Base-by-base conservation (phyloP, 2,797 vertebrate genomes). In the Cacajao melanocephalus region DNA sequence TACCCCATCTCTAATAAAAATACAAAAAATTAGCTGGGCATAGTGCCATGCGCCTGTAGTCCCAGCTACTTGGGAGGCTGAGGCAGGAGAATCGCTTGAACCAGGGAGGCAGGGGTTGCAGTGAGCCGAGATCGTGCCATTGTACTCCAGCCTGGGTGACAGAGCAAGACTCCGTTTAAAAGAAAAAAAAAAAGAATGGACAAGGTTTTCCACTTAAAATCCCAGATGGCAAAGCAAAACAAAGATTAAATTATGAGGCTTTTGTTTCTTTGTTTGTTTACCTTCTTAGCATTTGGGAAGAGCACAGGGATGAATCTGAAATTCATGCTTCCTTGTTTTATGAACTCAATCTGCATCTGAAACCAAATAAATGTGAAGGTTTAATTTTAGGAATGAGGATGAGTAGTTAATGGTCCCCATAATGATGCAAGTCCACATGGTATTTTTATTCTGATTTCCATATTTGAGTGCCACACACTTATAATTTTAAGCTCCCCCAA, bases 331-430 rank as follows among this genome's bases (percentile, higher is more conserved):
- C 99, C 99, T 98, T 99, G 99, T 95, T 99, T 99, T 98, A 99
- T 99, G 98, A 99, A 99, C 98, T 99, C 99, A 19, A 99, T 99
- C 98, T 99, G 99, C 99, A 99, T 99, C 99, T 99, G 98, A 79
- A 98, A 98, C 2, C 97, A 97, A 98, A 98, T 17, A 98, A 96
- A 98, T 87, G 14, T 33, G 83, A 97, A 97, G 88, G 93, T 96
- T 98, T 98, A 98, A 98, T 98, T 98, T 92, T 52, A 94, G 89
- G 93, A 97, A 96, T 97, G 96, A 98, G 83, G 58, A 93, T 94
- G 95, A 98, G 97, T 46, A 88, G 28, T 57, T 58, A n/a, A 46
- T 48, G 28, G 55, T 79, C 57, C 33, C 70, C 39, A 33, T 39
- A 44, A 4, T 36, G 39, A 57, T 13, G 7, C 67, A 90, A 72